phyloP scores from a whole-genome alignment of 2,797 vertebrate genomes.

The Sternotherus odoratus region DNA sequence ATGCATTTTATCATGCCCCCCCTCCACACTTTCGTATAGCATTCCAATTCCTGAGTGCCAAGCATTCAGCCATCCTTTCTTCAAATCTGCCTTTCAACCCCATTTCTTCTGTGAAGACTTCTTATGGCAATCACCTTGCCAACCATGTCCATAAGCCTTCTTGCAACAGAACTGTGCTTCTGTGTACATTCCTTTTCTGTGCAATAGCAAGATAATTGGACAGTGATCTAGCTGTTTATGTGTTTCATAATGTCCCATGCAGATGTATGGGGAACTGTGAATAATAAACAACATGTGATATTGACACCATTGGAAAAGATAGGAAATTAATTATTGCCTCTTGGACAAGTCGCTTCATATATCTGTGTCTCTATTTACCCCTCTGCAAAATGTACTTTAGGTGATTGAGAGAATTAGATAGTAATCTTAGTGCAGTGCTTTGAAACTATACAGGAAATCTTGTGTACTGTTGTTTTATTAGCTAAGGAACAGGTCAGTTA shows the following conservation, averaged over 20 bases:
- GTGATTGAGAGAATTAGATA: not conserved
- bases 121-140: not conserved
- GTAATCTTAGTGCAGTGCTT: not conserved
- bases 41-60: not conserved
- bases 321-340: not conserved
- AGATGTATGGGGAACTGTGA: not conserved
- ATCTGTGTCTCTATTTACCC: not conserved
- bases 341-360: not conserved
- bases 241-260: not conserved
- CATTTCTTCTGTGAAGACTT: not conserved
- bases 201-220: not conserved
- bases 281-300: not conserved
- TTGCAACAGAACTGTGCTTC: not conserved
- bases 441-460: not conserved
- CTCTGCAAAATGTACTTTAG: not conserved
- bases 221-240: not conserved
- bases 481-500: not conserved
- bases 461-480: not conserved
- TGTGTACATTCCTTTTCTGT: not conserved
- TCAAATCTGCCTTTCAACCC: too few species aligned
- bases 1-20: not conserved
- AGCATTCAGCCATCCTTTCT: not conserved
- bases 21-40: not conserved
- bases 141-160: too few species aligned
- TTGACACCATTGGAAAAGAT: not conserved